A percentile compares a stretch with the other conserved stretches of the same genome.
These are phyloP conservation scores for Rhopilema esculentum DNA, from an alignment of 30 jellyfish, hydroid and myxozoan species.

Conservation along the genomic window DNA sequence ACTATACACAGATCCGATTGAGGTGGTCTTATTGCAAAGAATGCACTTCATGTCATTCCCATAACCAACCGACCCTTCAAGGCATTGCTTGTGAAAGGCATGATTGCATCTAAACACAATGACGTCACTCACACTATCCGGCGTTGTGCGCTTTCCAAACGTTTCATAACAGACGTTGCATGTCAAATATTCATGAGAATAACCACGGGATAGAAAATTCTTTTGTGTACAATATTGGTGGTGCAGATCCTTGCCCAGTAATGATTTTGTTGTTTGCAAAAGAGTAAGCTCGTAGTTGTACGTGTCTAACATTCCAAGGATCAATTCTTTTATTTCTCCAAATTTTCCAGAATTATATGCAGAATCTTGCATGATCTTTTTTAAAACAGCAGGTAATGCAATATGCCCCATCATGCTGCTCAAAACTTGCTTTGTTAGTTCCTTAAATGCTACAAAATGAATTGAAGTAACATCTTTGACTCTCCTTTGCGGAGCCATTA, in stretches of 20 bases:
- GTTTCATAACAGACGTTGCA: slow-evolving; percentile 79
- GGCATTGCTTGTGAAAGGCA: slow-evolving; percentile 84
- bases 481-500: slow-evolving; percentile 97
- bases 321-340: slow-evolving; percentile 95
- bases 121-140: slow-evolving; percentile 60
- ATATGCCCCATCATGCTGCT: slow-evolving; percentile 97
- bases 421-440: slow-evolving; percentile 89
- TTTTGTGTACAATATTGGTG: slow-evolving; percentile 85
- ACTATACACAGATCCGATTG: slow-evolving; percentile 9
- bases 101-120: slow-evolving; percentile 89
- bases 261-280: slow-evolving; percentile 86
- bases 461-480: slow-evolving; percentile 84
- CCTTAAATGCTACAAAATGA: slow-evolving; percentile 93
- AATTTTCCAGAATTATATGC: slow-evolving; percentile 96
- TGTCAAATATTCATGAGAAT: slow-evolving; percentile 54
- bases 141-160: slow-evolving; percentile 61
- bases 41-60: slow-evolving; percentile 85
- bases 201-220: slow-evolving; percentile 77
- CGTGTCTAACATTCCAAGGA: slow-evolving; percentile 97
- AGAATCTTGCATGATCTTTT: slow-evolving; percentile 98
- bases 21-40: slow-evolving; percentile 76
- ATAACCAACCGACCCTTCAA: slow-evolving; percentile 93
- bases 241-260: slow-evolving; percentile 86
- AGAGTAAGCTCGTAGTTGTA: slow-evolving; percentile 94
- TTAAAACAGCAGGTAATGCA: slow-evolving; percentile 94